phyloP scores from a whole-genome alignment of 2,797 vertebrate species.

The Xyrichtys novacula region DNA sequence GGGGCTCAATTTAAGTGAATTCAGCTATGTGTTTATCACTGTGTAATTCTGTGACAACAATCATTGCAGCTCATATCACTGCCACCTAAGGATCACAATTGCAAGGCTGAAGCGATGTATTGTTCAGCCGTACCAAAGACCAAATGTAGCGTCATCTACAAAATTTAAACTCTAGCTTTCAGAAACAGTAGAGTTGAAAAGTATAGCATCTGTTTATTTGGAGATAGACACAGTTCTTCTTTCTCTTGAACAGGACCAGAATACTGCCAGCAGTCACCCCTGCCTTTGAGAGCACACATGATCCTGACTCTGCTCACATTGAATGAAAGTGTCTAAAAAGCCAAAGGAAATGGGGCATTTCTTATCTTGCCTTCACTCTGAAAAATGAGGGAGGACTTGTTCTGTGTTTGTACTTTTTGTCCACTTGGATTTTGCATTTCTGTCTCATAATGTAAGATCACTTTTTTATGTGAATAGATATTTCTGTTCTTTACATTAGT shows the following conservation, averaged over 20 bases:
- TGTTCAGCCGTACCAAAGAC: background rate
- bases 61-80: too few relatives aligned
- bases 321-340: background rate
- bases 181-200: background rate
- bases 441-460: too few relatives aligned
- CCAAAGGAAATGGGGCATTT: background rate
- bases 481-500: background rate
- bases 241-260: background rate
- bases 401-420: background rate
- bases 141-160: background rate
- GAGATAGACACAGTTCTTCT: background rate
- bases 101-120: background rate
- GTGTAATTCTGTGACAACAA: too few relatives aligned
- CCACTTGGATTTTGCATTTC: too few relatives aligned
- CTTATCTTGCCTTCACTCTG: background rate
- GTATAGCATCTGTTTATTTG: too few relatives aligned
- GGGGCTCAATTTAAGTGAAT: too few relatives aligned
- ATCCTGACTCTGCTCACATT: constrained; percentile 1
- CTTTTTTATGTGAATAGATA: too few relatives aligned
- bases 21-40: background rate
- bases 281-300: background rate
- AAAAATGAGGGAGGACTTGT: background rate
- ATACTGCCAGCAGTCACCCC: background rate
- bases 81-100: too few relatives aligned
- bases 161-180: background rate